Conservation (phyloP, 2,888 invertebrate species). For the Bimastos eiseni region DNA sequence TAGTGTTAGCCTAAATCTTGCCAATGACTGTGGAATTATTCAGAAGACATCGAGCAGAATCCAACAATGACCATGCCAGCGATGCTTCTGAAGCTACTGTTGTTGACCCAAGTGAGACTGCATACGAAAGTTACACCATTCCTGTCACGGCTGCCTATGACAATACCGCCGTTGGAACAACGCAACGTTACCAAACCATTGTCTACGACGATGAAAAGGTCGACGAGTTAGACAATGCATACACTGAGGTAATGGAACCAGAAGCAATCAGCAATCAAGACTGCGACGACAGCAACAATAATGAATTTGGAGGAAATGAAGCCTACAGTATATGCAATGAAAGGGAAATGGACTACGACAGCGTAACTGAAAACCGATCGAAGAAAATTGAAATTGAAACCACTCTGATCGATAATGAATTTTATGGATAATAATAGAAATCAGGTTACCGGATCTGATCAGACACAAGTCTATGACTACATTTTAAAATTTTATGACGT, state of each 20-base stretch:
- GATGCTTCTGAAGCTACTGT: no score
- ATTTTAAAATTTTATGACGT: no score
- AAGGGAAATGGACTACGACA: not conserved
- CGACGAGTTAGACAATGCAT: not conserved
- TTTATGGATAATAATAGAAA: not conserved
- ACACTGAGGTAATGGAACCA: not conserved
- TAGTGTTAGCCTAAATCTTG: no score
- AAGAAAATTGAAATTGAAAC: not conserved
- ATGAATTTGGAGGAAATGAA: not conserved
- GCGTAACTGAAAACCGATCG: not conserved
- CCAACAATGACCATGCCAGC: no score
- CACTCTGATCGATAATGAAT: not conserved
- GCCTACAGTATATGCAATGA: not conserved
- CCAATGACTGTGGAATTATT: no score
- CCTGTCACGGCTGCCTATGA: not conserved
- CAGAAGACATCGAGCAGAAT: no score
- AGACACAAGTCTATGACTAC: not conserved
- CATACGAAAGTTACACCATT: not conserved
- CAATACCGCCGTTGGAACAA: not conserved
- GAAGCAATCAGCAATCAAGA: not conserved
- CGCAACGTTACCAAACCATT: not conserved
- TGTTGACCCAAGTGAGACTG: not conserved
- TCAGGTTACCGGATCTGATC: not conserved
- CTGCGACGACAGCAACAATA: not conserved
- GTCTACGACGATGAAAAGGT: not conserved